Evolutionary conservation across 1,140 invertebrate genomes (phyloP).

Genomic region (Drosophila virilis): DNA sequence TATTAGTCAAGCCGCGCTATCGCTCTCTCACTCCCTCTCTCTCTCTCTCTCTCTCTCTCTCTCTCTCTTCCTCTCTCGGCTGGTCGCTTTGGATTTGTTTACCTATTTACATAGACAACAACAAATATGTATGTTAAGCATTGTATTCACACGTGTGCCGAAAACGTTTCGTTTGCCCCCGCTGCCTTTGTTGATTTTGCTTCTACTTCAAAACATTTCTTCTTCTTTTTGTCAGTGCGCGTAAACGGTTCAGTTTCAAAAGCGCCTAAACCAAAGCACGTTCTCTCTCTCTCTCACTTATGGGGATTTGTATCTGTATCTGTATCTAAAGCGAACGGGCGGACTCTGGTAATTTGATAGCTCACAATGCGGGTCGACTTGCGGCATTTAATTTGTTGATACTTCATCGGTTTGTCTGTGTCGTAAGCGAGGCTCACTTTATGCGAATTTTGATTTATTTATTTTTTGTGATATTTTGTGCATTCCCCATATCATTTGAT

Average conservation of each 20-base stretch:
- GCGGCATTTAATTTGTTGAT: slow-evolving; percentile 59
- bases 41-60: slow-evolving; percentile 1
- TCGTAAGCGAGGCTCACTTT: neutral
- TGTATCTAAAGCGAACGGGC: neutral
- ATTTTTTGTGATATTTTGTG: neutral
- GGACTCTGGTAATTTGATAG: slow-evolving; percentile 68
- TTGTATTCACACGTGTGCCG: slow-evolving; percentile 65
- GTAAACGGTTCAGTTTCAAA: slow-evolving; percentile 55
- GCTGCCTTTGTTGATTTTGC: slow-evolving; percentile 66
- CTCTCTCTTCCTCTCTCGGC: neutral
- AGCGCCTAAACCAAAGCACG: neutral
- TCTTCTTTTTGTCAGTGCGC: slow-evolving; percentile 46
- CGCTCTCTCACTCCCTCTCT: slow-evolving; percentile 7
- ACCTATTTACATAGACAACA: slow-evolving; percentile 76
- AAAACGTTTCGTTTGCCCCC: slow-evolving; percentile 22
- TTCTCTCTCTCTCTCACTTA: neutral
- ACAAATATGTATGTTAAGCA: slow-evolving; percentile 57
- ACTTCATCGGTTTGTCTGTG: neutral
- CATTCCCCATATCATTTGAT: slow-evolving; percentile 44
- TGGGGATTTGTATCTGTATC: neutral
- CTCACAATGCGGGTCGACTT: slow-evolving; percentile 63
- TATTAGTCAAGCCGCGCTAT: slow-evolving; percentile 35
- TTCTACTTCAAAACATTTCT: slow-evolving; percentile 33
- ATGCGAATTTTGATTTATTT: neutral
- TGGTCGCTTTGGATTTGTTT: slow-evolving; percentile 47